phyloP scores from a whole-genome alignment of 2,113 vertebrate species.

The Chionomys nivalis region DNA sequence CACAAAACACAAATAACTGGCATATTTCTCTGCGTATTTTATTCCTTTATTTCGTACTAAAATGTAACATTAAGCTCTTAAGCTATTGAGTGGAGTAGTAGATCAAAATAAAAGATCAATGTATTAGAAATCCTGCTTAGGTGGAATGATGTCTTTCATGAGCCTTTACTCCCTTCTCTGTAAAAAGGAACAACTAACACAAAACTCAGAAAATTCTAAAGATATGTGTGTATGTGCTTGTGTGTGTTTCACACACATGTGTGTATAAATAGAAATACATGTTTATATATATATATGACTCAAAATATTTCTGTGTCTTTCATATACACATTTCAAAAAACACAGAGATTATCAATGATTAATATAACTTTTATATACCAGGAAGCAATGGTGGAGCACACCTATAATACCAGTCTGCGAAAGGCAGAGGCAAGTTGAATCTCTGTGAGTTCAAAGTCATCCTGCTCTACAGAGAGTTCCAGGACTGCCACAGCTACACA shows the following conservation, averaged over 20 bases:
- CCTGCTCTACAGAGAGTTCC: neutral
- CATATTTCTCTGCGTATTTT: neutral
- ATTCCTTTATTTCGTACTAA: slow-evolving; percentile 7
- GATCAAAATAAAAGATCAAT: neutral
- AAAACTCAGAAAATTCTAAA: neutral
- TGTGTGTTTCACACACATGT: neutral
- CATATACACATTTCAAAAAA: neutral
- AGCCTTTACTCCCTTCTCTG: neutral
- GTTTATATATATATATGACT: neutral
- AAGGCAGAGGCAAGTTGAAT: neutral
- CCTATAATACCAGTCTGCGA: neutral
- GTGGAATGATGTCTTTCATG: neutral
- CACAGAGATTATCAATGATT: neutral
- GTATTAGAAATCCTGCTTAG: neutral
- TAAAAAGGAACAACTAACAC: neutral
- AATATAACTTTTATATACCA: neutral
- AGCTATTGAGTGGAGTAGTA: neutral
- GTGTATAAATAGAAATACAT: neutral
- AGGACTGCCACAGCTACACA: neutral
- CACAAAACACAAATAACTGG: slow-evolving; percentile 35
- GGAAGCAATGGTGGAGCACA: neutral
- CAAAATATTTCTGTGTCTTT: neutral
- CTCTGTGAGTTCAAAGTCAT: neutral
- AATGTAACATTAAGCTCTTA: slow-evolving; percentile 30
- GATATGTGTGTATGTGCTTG: neutral